Base-by-base conservation (phyloP, 2,113 vertebrate genomes). In the Microtus richardsoni region DNA sequence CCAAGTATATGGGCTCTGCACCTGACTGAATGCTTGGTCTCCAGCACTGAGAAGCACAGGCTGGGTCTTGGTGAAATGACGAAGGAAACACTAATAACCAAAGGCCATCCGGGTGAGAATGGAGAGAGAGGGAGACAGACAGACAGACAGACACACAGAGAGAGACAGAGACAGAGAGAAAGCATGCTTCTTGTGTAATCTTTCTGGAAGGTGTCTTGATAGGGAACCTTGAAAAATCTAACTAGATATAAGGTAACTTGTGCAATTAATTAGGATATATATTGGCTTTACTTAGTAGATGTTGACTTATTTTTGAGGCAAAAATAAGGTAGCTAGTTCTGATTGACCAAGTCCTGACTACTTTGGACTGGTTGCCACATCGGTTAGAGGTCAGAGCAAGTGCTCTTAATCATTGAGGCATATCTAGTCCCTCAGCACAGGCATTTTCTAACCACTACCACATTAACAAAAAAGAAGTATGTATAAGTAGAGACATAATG, bases 1-100 rank as follows among this genome's bases (percentile, higher is more conserved):
- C 9, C 10, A 11, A 36, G 1, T 17, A 19, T 68, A 2, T 5
- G 2, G 28, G 22, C 74, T 47, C 10, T 21, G 0, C 2, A 33
- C 60, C 8, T 36, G 36, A 68, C 11, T 26, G 0, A 68, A 77
- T 36, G 7, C 41, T n/a, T 39, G 39, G 62, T 52, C 49, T 12
- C 17, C 21, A 71, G 62, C 62, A 21, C 30, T 71, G 22, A 49
- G 28, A 4, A 39, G 71, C 33, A 2, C 7, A 64, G 2, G 4
- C 4, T 78, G 0, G 33, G 30, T 54, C 82, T 64, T 26, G 10
- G 41, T 71, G 24, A n/a, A 14, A 41, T 49, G 30, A 44, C 41
- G 62, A 71, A 28, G n/a, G 47, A 71, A 87, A 88, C 16, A 73
- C 11, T 73, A 78, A 91, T 13, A 41, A 62, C 13, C 78, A 58